Percentiles rank a stretch among this genome's conserved stretches.
Conservation (phyloP, 2,797 vertebrate species). For the Nasua narica region DNA sequence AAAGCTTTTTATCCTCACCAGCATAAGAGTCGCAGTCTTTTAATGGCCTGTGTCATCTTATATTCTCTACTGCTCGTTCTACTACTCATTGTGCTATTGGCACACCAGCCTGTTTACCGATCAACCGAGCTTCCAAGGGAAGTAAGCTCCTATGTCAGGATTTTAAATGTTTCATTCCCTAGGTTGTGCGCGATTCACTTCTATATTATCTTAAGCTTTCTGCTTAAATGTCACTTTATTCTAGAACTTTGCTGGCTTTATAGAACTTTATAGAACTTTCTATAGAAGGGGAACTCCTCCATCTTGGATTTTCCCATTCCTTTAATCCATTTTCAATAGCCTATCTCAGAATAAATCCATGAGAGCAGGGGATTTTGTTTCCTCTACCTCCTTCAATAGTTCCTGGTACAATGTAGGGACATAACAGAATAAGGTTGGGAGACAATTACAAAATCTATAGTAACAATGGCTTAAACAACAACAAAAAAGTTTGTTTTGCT, state of each 20-base stretch:
- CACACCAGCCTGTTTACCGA: not conserved
- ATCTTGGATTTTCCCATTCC: not conserved
- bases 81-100: not conserved
- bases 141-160: not conserved
- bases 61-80: not conserved
- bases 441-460: not conserved
- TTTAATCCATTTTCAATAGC: not conserved
- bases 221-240: not conserved
- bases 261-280: not conserved
- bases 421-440: not conserved
- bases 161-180: not conserved
- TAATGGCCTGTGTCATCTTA: not conserved
- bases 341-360: not conserved
- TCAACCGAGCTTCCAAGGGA: not conserved
- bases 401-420: not conserved
- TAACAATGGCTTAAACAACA: not conserved
- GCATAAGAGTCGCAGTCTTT: not conserved
- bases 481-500: not conserved
- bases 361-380: not conserved
- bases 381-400: not conserved
- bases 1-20: not conserved
- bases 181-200: not conserved
- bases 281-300: not conserved
- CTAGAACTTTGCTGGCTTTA: not conserved
- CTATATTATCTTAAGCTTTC: not conserved